Percentiles rank a stretch among this genome's conserved stretches.
Evolutionary conservation across 2,113 vertebrate genomes (phyloP).

Genomic region (Nematolebias whitei): DNA sequence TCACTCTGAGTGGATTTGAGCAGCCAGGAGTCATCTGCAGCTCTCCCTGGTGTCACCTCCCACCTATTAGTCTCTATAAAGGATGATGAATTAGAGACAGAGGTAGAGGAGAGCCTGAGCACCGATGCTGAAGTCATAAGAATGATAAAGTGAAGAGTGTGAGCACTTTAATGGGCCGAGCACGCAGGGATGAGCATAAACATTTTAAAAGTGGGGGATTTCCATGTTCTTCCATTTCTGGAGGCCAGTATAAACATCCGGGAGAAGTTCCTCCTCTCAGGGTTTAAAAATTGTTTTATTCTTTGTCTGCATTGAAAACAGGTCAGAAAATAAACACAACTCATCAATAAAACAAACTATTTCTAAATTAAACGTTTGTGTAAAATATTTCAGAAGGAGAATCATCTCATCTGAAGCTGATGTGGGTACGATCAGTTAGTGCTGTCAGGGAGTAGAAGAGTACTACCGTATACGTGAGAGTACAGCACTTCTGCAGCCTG

Average conservation of each 20-base stretch:
- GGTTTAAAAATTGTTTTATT: neutral
- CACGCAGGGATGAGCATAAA: constrained; percentile 32
- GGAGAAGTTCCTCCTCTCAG: too few relatives aligned
- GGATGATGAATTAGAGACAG: constrained; percentile 82
- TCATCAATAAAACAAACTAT: constrained; percentile 11
- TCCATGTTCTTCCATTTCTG: constrained; percentile 33
- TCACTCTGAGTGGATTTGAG: constrained; percentile 65
- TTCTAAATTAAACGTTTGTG: neutral
- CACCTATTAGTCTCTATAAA: constrained; percentile 85
- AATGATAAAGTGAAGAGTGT: constrained; percentile 82
- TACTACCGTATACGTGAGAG: too few relatives aligned
- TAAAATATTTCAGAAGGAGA: neutral
- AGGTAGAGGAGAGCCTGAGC: constrained; percentile 71
- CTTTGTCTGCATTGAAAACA: neutral
- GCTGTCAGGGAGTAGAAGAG: too few relatives aligned
- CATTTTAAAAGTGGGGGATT: constrained; percentile 65
- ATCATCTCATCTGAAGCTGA: too few relatives aligned
- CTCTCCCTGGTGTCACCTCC: constrained; percentile 70
- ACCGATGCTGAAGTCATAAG: constrained; percentile 77
- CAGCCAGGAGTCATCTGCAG: constrained; percentile 59
- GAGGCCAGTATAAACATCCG: constrained; percentile 43
- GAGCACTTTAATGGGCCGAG: constrained; percentile 68
- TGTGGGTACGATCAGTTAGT: too few relatives aligned
- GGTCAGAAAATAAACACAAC: constrained; percentile 21
- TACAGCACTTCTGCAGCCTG: too few relatives aligned